phyloP scores from a whole-genome alignment of 2,888 invertebrate species.

The Luperina testacea region DNA sequence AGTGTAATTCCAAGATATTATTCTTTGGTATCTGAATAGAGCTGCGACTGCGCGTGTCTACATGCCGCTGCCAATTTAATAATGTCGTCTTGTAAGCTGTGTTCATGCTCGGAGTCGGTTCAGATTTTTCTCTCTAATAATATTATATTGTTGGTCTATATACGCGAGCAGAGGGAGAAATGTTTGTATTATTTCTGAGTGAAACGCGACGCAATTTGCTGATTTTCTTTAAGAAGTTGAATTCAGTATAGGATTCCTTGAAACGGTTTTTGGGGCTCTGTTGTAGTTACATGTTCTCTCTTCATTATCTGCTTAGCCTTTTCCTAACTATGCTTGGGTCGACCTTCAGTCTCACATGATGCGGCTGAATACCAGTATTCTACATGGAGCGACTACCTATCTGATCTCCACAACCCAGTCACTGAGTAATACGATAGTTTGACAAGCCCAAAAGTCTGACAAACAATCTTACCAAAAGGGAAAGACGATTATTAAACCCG shows the following conservation, averaged over 20 bases:
- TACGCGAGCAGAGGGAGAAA: conserved; percentile 48
- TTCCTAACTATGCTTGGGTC: not conserved
- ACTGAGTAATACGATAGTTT: too few species aligned
- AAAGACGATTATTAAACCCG: too few species aligned
- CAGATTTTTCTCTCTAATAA: conserved; percentile 76
- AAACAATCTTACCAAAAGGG: too few species aligned
- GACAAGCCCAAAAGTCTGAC: too few species aligned
- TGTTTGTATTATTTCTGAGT: conserved; percentile 43
- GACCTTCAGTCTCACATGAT: not conserved
- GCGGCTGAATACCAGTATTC: not conserved
- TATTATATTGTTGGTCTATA: conserved; percentile 68
- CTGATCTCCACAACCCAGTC: not conserved
- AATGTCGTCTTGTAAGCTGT: conserved; percentile 79
- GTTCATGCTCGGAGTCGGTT: conserved; percentile 67
- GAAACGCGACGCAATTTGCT: conserved; percentile 44
- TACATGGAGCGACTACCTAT: not conserved
- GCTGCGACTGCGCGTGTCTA: conserved; percentile 74
- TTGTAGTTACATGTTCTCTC: not conserved
- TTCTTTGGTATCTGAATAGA: conserved; percentile 75
- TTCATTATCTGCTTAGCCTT: not conserved
- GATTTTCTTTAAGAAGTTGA: conserved; percentile 29
- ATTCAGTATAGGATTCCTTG: conserved; percentile 19
- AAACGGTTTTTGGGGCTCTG: not conserved
- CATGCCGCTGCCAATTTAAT: conserved; percentile 80
- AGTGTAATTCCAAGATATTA: conserved; percentile 72